Base-by-base conservation (phyloP, 2,888 invertebrate species). In the Cistogaster globosa region DNA sequence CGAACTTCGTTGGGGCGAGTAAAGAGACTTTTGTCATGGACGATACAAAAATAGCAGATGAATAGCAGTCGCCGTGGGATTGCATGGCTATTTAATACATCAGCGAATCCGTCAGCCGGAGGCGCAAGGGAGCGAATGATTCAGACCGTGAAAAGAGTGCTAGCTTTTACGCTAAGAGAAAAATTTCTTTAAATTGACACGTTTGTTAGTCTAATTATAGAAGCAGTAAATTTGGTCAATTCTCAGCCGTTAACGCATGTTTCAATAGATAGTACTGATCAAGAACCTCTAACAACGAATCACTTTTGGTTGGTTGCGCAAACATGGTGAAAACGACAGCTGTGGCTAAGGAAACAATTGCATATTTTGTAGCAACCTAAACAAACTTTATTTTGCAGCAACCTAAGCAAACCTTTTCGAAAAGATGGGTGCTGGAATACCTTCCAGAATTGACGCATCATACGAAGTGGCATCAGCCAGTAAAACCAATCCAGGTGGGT, bases 31-130 rank as follows among this genome's bases (percentile, higher is more conserved):
- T 69, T 65, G 22, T 81, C 7, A 18, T 51, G 7, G 18, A 51
- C 8, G 51, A 51, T 12, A 5, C 7, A n/a, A 18, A 12, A 12
- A 12, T 9, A 38, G 32, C 32, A 36, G 68, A 63, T 5, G 84
- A 83, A 55, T 85, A n/a, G 84, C 14, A 32, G 82, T 8, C 51
- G 45, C 6, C 77, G 84, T 42, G 69, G 79, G 14, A 72, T 84
- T 26, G 81, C 86, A 18, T 87, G 87, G 87, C 0, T 84, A 8
- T 87, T 87, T 22, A 87, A 87, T 22, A 65, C 80, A 2, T 82
- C 86, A 9, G 82, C 69, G 6, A 83, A 86, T 38, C 86, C 86
- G 18, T 79, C 80, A 6, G 75, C 84, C 12, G 76, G 84, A 8
- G 85, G 85, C 3, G 77, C 62, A 45, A 84, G 84, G 87, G 42